These are phyloP conservation scores for Polypterus senegalus DNA, from an alignment of 2,113 vertebrate genomes.

Conservation along the genomic window DNA sequence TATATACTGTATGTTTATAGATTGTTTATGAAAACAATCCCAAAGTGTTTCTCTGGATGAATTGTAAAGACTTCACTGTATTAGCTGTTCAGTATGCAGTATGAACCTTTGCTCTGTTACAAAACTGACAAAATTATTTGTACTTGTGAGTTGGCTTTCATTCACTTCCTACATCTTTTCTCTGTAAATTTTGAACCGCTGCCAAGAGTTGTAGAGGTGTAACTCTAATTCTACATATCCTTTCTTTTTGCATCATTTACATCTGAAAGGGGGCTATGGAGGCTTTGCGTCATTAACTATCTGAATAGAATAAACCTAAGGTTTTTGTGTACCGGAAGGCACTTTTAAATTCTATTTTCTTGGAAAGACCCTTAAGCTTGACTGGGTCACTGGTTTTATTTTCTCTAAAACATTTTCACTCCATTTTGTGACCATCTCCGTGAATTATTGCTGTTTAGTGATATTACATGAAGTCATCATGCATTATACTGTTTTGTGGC, in stretches of 20 bases:
- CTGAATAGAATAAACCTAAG: conserved; percentile 1
- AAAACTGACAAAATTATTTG: no score
- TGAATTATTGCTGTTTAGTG: not conserved
- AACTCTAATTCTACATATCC: not conserved
- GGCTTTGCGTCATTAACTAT: conserved; percentile 1
- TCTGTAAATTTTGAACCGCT: not conserved
- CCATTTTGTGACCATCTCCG: conserved; percentile 4
- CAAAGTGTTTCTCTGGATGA: no score
- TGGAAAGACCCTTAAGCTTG: conserved; percentile 1
- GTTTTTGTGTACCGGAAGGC: conserved; percentile 2
- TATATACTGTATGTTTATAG: no score
- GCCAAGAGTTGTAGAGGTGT: not conserved
- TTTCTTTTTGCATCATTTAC: not conserved
- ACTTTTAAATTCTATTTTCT: not conserved
- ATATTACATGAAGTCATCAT: not conserved
- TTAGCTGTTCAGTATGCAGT: no score
- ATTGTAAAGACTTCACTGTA: no score
- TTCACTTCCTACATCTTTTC: no score
- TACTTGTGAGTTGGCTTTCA: no score
- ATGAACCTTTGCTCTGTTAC: no score
- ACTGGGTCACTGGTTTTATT: conserved; percentile 4
- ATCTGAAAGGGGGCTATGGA: not conserved
- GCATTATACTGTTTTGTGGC: not conserved
- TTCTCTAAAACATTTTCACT: conserved; percentile 1
- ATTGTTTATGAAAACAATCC: no score